Conservation (phyloP, 2,888 invertebrate genomes). For the Spatulosminthurus flaviceps region DNA sequence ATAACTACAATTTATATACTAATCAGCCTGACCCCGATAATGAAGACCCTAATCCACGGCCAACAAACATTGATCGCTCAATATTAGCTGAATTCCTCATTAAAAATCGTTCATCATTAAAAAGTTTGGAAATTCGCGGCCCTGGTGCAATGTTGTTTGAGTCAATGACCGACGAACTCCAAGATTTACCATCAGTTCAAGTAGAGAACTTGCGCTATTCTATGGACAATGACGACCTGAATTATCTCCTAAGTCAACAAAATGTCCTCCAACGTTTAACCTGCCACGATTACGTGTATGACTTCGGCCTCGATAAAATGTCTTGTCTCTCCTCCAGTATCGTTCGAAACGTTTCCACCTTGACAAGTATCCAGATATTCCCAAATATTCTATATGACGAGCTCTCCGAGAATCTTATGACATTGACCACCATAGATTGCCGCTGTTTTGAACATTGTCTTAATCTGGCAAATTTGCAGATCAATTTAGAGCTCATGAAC, state of each 20-base stretch:
- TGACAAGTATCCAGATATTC: slow-evolving; percentile 16
- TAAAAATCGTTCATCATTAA: slow-evolving; percentile 1
- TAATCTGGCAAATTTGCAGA: neutral
- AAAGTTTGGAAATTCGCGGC: slow-evolving; percentile 17
- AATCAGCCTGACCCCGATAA: neutral
- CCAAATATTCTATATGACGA: slow-evolving; percentile 22
- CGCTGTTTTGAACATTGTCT: slow-evolving; percentile 9
- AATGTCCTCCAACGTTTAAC: neutral
- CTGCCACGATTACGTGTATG: slow-evolving; percentile 21
- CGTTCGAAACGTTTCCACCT: neutral
- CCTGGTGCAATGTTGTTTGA: slow-evolving; percentile 2
- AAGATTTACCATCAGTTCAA: slow-evolving; percentile 14
- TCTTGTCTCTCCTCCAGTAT: neutral
- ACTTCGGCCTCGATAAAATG: slow-evolving; percentile 23
- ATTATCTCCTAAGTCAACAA: slow-evolving; percentile 16
- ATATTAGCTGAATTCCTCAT: slow-evolving; percentile 21
- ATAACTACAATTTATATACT: neutral
- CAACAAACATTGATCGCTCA: slow-evolving; percentile 16
- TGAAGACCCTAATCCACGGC: neutral
- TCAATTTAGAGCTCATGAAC: slow-evolving; percentile 28
- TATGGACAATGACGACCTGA: slow-evolving; percentile 19
- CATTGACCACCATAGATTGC: neutral
- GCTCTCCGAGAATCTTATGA: neutral
- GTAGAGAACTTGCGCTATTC: slow-evolving; percentile 25
- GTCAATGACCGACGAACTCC: neutral